Evolutionary conservation across 2,113 vertebrate genomes (phyloP).

Genomic region (Narcine bancroftii): DNA sequence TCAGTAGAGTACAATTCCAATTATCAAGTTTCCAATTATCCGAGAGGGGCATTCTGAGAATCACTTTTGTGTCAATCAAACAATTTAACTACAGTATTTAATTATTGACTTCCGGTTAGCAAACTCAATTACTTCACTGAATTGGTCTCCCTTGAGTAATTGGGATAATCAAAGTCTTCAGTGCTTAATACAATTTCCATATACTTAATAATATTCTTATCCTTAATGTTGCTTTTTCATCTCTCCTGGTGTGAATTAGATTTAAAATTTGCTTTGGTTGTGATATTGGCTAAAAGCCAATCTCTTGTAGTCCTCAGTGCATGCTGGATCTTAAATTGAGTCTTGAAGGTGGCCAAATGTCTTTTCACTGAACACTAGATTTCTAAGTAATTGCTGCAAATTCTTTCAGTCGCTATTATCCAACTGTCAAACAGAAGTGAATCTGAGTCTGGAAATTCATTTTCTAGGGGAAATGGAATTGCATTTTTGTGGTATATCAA

Average conservation of each 20-base stretch:
- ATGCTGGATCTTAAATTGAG: background rate
- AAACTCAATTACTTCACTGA: slow-evolving; percentile 32
- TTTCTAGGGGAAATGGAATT: background rate
- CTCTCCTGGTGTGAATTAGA: background rate
- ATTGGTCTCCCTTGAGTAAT: slow-evolving; percentile 21
- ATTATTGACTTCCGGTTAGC: slow-evolving; percentile 33
- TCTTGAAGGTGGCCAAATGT: background rate
- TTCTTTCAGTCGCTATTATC: background rate
- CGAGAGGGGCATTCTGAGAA: slow-evolving; percentile 30
- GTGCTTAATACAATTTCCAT: slow-evolving; percentile 17
- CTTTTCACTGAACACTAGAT: background rate
- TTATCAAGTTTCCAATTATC: slow-evolving; percentile 35
- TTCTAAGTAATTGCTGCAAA: background rate
- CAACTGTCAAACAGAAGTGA: background rate
- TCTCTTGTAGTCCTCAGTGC: background rate
- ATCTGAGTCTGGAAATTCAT: background rate
- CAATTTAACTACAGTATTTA: slow-evolving; percentile 37
- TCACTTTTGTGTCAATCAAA: slow-evolving; percentile 22
- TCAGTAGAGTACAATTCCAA: slow-evolving; percentile 32
- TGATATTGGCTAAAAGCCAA: background rate
- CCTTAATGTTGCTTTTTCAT: background rate
- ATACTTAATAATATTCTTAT: slow-evolving; percentile 13
- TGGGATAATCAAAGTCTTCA: background rate
- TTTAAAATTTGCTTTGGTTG: slow-evolving; percentile 20
- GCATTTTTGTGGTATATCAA: background rate